Evolutionary conservation across 2,888 invertebrate species (phyloP).

Genomic region (Steinernema carpocapsae): DNA sequence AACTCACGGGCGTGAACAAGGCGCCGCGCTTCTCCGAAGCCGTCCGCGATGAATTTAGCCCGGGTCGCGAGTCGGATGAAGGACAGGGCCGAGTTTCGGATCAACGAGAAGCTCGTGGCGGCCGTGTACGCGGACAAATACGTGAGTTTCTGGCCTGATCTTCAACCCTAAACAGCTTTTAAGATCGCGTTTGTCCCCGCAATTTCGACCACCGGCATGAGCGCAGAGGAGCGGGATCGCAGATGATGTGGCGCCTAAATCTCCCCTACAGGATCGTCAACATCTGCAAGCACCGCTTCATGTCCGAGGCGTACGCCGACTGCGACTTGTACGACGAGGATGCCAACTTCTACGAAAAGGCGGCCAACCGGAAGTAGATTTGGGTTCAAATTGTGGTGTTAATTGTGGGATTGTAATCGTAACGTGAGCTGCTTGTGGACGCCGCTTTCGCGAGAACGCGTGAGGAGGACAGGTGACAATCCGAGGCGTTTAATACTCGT

Average conservation of each 20-base stretch:
- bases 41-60: constrained; percentile 54
- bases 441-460: too few species aligned
- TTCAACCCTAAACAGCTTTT: too few species aligned
- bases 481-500: too few species aligned
- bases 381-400: too few species aligned
- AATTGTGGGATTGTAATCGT: too few species aligned
- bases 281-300: constrained; percentile 1
- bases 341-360: not conserved
- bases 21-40: constrained; percentile 73
- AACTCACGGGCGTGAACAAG: constrained; percentile 73
- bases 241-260: not conserved
- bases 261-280: not conserved
- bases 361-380: not conserved
- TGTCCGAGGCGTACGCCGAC: not conserved
- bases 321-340: not conserved
- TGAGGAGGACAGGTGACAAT: too few species aligned
- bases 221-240: not conserved
- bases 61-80: not conserved
- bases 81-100: not conserved
- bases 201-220: not conserved
- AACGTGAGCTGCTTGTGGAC: too few species aligned
- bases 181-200: not conserved
- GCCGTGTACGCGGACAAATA: not conserved
- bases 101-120: constrained; percentile 12
- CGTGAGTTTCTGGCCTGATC: not conserved